A percentile compares a stretch with the other conserved stretches of the same genome.
phyloP scores from a whole-genome alignment of 2,113 vertebrate species.

The Limnothrissa miodon region DNA sequence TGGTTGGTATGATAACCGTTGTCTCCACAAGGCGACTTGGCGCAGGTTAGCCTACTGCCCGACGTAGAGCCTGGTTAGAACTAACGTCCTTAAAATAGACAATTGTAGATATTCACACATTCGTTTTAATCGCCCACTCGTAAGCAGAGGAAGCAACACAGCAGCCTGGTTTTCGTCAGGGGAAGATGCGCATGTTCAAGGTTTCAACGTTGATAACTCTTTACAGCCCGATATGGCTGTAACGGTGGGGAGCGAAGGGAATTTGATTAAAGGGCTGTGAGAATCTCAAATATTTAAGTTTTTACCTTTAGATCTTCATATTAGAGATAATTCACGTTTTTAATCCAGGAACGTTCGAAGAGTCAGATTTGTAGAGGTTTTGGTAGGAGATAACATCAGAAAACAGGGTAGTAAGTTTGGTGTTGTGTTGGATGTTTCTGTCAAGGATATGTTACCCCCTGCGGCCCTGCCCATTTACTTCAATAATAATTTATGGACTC shows the following conservation, averaged over 20 bases:
- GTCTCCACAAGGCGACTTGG: background rate
- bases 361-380: background rate
- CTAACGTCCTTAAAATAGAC: background rate
- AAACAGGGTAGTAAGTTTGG: background rate
- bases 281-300: background rate
- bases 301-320: no score
- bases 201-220: constrained; percentile 9
- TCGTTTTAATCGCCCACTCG: background rate
- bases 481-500: no score
- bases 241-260: background rate
- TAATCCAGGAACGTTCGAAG: background rate
- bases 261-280: background rate
- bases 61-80: background rate
- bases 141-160: background rate
- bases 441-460: background rate
- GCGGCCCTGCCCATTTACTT: no score
- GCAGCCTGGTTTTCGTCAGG: background rate
- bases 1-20: constrained; percentile 17
- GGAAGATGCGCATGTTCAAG: constrained; percentile 9
- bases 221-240: background rate
- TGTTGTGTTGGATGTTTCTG: background rate
- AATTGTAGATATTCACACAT: background rate
- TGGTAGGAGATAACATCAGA: background rate
- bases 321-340: background rate
- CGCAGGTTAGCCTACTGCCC: background rate